Evolutionary conservation across 2,888 invertebrate species (phyloP), one percentile per base, ranked within the genome.

Genomic region (Hanleya hanleyi): DNA sequence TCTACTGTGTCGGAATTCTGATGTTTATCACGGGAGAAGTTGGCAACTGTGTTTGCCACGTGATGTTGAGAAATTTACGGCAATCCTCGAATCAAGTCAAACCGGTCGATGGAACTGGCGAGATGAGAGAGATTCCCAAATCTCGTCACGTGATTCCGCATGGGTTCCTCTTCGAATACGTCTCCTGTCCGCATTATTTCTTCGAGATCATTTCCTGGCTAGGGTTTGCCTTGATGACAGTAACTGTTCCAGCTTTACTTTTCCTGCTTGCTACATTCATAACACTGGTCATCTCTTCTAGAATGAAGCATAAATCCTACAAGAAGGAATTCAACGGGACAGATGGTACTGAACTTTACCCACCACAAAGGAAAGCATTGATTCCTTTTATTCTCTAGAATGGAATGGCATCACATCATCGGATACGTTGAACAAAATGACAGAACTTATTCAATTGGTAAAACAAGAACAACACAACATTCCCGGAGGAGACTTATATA

Each of bases 171-270:
- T 57, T 57, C 26, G 57, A 57, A 26, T 26, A 29, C 3, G 57
- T 57, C 29, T 57, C 57, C 22, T 57, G 57, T 57, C 57, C 57
- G 4, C 57, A 57, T 32, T 57, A 57, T 26, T 57, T 57, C 57
- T 57, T 18, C 9, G 57, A 57, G 57, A 22, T 57, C 29, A 3
- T 57, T 4, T 4, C 57, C 5, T 57, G 57, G 57, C 26, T 57
- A 29, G 57, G 57, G 15, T 57, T 57, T 26, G 22, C 29, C 9
- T 7, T 57, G 32, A 57, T 57, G 57, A 57, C 57, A 2, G 22
- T 57, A 29, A 57, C 57, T 1, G 4, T 57, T 4, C 26, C 32
- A 57, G 57, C 26, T 18, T 22, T 26, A 29, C 26, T 57, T 4
- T 57, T 57, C 32, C 32, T 57, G 22, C 7, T 57, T 18, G 57